These are phyloP conservation scores for Oithona nana DNA, from an alignment of 2,888 invertebrate genomes.

Conservation along the genomic window DNA sequence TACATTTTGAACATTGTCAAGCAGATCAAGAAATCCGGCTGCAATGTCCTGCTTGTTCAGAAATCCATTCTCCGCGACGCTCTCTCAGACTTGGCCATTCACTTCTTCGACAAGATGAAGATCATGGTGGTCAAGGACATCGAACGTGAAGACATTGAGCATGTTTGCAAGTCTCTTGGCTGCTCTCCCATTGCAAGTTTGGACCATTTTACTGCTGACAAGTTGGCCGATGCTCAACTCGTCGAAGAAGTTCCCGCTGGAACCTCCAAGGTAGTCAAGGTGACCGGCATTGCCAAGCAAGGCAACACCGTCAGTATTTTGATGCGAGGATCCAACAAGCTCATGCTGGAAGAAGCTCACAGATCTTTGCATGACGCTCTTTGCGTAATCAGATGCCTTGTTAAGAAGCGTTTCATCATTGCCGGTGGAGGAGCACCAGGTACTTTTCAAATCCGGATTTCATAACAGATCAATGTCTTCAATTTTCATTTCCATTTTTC, in stretches of 20 bases:
- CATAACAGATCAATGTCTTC: background rate
- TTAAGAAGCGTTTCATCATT: slow-evolving; percentile 47
- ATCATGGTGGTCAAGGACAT: slow-evolving; percentile 95
- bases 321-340: slow-evolving; percentile 70
- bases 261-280: slow-evolving; percentile 58
- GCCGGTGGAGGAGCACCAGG: slow-evolving; percentile 17
- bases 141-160: slow-evolving; percentile 94
- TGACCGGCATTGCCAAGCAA: slow-evolving; percentile 64
- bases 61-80: slow-evolving; percentile 75
- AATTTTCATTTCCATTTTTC: slow-evolving; percentile 43
- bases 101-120: slow-evolving; percentile 96
- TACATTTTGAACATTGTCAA: slow-evolving; percentile 97
- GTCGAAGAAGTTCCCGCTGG: slow-evolving; percentile 84
- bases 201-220: slow-evolving; percentile 87
- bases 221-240: slow-evolving; percentile 71
- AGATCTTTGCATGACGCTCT: slow-evolving; percentile 79
- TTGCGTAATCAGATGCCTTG: slow-evolving; percentile 84
- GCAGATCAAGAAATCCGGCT: slow-evolving; percentile 93
- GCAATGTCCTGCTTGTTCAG: slow-evolving; percentile 85
- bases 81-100: slow-evolving; percentile 84
- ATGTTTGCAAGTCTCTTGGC: slow-evolving; percentile 55
- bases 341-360: slow-evolving; percentile 76
- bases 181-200: slow-evolving; percentile 94
- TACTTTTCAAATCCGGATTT: background rate
- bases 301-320: slow-evolving; percentile 82